A percentile compares a stretch with the other conserved stretches of the same genome.
Evolutionary conservation across 2,797 vertebrate genomes (phyloP).

Genomic region (Limosa lapponica): DNA sequence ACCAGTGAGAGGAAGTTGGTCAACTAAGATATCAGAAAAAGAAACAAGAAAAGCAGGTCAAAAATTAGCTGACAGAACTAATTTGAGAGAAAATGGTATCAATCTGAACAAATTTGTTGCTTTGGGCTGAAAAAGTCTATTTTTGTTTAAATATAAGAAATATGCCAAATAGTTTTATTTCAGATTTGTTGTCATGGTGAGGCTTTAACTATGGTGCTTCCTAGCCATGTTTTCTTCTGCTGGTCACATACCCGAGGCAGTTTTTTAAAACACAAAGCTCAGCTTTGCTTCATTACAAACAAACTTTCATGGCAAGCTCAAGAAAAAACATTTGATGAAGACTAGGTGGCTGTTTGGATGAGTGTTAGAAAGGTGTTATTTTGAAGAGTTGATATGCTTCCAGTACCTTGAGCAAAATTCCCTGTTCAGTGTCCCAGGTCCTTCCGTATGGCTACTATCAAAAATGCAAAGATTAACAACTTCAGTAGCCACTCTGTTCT

Average conservation of each 20-base stretch:
- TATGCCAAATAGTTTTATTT: not conserved
- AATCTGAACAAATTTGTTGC: not conserved
- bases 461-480: not conserved
- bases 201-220: not conserved
- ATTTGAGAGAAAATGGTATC: not conserved
- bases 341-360: not conserved
- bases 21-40: not conserved
- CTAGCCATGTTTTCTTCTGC: not conserved
- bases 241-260: not conserved
- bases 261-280: not conserved
- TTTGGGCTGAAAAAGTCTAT: not conserved
- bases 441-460: not conserved
- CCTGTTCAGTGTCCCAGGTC: not conserved
- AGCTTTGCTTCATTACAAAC: not conserved
- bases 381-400: not conserved
- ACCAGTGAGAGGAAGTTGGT: not conserved
- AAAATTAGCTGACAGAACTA: not conserved
- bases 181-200: not conserved
- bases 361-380: not conserved
- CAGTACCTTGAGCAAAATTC: not conserved
- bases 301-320: not conserved
- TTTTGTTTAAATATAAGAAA: not conserved
- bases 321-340: not conserved
- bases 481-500: not conserved
- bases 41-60: not conserved